Conservation (phyloP, 2,797 vertebrate genomes). For the Rachycentron canadum region DNA sequence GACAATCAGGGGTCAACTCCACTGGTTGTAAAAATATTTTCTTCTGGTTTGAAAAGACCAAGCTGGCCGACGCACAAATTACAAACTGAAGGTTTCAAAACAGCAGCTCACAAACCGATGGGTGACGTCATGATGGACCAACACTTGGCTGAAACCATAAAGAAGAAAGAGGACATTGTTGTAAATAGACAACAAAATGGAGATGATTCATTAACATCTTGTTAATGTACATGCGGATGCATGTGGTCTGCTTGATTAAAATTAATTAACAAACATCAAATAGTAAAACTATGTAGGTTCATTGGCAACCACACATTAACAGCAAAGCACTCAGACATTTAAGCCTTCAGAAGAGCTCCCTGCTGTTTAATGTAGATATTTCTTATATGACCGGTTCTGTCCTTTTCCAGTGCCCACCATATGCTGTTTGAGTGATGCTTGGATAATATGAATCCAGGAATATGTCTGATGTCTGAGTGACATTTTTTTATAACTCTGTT, state of each 20-base stretch:
- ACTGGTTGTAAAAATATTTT: too few relatives aligned
- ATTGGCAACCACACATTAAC: conserved; percentile 15
- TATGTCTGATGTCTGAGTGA: conserved; percentile 51
- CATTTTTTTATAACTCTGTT: conserved; percentile 54
- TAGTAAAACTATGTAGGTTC: too few relatives aligned
- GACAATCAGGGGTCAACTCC: too few relatives aligned
- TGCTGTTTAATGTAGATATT: conserved; percentile 39
- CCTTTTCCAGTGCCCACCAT: background rate
- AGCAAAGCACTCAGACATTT: conserved; percentile 19
- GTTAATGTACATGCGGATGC: background rate
- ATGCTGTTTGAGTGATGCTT: conserved; percentile 48
- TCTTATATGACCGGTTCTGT: conserved; percentile 40
- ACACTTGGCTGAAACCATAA: too few relatives aligned
- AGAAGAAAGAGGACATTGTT: too few relatives aligned
- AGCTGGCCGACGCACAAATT: too few relatives aligned
- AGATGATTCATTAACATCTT: background rate
- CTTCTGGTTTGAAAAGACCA: too few relatives aligned
- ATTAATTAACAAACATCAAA: background rate
- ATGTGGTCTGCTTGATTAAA: background rate
- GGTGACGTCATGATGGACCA: too few relatives aligned
- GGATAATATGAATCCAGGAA: conserved; percentile 54
- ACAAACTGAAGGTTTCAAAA: too few relatives aligned
- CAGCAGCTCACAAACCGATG: too few relatives aligned
- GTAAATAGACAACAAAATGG: too few relatives aligned
- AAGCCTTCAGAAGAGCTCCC: background rate